Conservation (phyloP, 2,888 invertebrate species). For the Pocota personata region DNA sequence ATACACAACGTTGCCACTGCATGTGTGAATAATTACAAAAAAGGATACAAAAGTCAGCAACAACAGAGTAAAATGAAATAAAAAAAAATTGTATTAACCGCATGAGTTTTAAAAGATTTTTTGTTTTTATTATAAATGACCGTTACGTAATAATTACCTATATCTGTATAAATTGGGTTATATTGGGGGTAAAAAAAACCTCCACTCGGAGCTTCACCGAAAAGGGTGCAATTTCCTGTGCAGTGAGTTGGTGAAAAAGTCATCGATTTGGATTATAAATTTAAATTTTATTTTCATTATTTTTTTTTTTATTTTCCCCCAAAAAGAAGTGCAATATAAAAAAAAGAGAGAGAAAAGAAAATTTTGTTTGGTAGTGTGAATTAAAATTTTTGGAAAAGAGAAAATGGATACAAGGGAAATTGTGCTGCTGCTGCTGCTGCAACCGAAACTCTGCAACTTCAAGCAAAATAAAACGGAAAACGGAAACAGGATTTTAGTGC, state of each 20-base stretch:
- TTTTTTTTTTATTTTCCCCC: background rate
- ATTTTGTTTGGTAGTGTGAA: slow-evolving; percentile 58
- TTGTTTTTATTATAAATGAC: slow-evolving; percentile 53
- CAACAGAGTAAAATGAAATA: slow-evolving; percentile 24
- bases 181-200: slow-evolving; percentile 58
- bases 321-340: slow-evolving; percentile 13
- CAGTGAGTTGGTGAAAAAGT: slow-evolving; percentile 49
- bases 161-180: slow-evolving; percentile 45
- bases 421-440: slow-evolving; percentile 51
- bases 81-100: slow-evolving; percentile 33
- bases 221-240: slow-evolving; percentile 69
- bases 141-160: slow-evolving; percentile 73
- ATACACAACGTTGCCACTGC: slow-evolving; percentile 49
- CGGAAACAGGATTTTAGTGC: slow-evolving; percentile 73
- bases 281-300: slow-evolving; percentile 28
- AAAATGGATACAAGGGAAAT: slow-evolving; percentile 68
- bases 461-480: slow-evolving; percentile 68
- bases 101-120: slow-evolving; percentile 36
- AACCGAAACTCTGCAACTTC: slow-evolving; percentile 65
- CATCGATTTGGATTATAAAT: slow-evolving; percentile 55
- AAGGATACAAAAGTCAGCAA: slow-evolving; percentile 50
- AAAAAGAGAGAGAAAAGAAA: slow-evolving; percentile 29
- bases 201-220: slow-evolving; percentile 23
- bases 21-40: slow-evolving; percentile 56
- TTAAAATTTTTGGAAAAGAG: slow-evolving; percentile 20